Evolutionary conservation across 37 sponge, comb jelly and placozoan genomes (phyloP), one percentile per base, ranked within the genome.

Genomic region (Chondrilla cf. caribensis): DNA sequence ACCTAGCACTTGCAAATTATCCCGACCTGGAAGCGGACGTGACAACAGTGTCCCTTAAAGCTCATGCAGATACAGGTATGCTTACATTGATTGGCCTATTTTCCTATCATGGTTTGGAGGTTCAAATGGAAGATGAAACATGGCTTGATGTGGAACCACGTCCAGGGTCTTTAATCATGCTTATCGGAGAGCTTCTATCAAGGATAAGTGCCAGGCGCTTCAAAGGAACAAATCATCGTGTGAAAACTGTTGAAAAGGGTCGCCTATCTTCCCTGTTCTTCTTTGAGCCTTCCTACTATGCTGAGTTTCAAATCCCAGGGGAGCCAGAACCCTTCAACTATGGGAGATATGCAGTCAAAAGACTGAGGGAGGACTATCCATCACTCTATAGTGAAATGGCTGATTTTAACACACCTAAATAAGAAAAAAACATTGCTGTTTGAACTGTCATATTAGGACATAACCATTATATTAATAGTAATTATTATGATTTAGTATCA

Each of bases 261-360:
- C 60, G 87, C 0, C 82, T 38, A 43, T 82, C 83, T 21, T 22
- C 72, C 18, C 87, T 83, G 51, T 87, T 87, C 83, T 87, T 87
- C 58, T 67, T 82, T 64, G 83, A 82, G 60, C 79, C 87, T 33
- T 29, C 83, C 9, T 82, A 40, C 31, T 58, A 86, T 81, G 81
- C 75, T 14, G 54, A 64, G 39, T 85, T 85, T 65, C 70, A 85
- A 37, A 43, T 85, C 15, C 79, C 85, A 6, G 43, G 22, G 21
- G 70, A 78, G 55, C 24, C n/a, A n/a, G n/a, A n/a, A n/a, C n/a
- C 43, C 58, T n/a, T n/a, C n/a, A n/a, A n/a, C n/a, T n/a, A n/a
- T n/a, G n/a, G n/a, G n/a, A n/a, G n/a, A n/a, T n/a, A n/a, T n/a
- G n/a, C n/a, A n/a, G n/a, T n/a, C n/a, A n/a, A n/a, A n/a, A n/a